A percentile compares a stretch with the other conserved stretches of the same genome.
phyloP scores from a whole-genome alignment of 2,113 vertebrate genomes.

The Barnardius zonarius region DNA sequence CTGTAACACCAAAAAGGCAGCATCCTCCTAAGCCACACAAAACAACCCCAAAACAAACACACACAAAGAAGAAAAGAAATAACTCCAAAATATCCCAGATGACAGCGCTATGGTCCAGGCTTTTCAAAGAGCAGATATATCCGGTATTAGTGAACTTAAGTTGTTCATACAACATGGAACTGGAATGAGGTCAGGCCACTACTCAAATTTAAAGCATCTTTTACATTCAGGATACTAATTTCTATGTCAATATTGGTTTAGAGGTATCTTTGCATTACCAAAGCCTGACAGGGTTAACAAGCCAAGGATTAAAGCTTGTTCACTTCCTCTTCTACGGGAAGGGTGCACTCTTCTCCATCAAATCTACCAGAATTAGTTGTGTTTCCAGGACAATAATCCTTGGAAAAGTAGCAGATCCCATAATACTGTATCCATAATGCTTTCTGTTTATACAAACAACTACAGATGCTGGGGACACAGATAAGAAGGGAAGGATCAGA shows the following conservation, averaged over 20 bases:
- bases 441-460: background rate
- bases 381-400: background rate
- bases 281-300: background rate
- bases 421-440: accelerated
- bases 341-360: accelerated
- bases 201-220: background rate
- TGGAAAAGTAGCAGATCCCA: background rate
- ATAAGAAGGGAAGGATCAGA: background rate
- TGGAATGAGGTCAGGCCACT: background rate
- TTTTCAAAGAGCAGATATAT: background rate
- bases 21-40: background rate
- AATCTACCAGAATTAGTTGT: background rate
- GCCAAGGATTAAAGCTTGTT: background rate
- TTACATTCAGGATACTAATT: background rate
- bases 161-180: background rate
- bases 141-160: background rate
- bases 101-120: background rate
- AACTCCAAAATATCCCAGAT: background rate
- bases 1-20: background rate
- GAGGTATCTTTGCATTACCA: background rate
- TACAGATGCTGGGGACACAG: background rate
- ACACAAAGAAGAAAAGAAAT: accelerated
- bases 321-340: background rate
- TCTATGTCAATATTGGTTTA: background rate
- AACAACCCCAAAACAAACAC: too few species aligned